A percentile compares a stretch with the other conserved stretches of the same genome.
These are phyloP conservation scores for Turnix velox DNA, from an alignment of 2,113 vertebrate species.

Conservation along the genomic window DNA sequence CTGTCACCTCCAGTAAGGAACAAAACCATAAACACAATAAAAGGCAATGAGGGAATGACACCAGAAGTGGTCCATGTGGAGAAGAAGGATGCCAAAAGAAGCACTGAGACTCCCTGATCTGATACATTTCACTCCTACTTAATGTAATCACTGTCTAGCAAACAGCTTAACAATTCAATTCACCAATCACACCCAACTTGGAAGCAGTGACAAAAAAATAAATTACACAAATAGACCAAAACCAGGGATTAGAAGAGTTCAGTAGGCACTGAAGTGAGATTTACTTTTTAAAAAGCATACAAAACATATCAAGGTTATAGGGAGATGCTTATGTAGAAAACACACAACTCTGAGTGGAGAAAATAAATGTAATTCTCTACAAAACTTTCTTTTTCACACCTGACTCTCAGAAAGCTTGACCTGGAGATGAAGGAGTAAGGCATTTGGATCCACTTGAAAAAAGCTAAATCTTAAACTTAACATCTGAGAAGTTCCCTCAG, in stretches of 20 bases:
- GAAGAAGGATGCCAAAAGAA: not conserved
- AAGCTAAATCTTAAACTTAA: not conserved
- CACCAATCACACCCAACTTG: not conserved
- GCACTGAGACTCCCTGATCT: rapidly evolving
- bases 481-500: not conserved
- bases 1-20: not conserved
- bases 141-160: not conserved
- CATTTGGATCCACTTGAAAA: not conserved
- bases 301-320: not conserved
- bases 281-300: not conserved
- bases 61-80: not conserved
- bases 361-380: not conserved
- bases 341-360: not conserved
- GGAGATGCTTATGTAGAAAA: not conserved
- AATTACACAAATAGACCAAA: not conserved
- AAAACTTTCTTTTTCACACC: not conserved
- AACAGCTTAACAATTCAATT: constrained; percentile 4
- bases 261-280: not conserved
- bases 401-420: not conserved
- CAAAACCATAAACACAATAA: not conserved
- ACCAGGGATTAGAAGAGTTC: not conserved
- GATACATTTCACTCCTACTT: not conserved
- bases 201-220: not conserved
- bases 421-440: not conserved
- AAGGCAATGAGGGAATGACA: not conserved